These are phyloP conservation scores for Embidobia sp. DNA, from an alignment of 2,888 invertebrate genomes.

Conservation along the genomic window DNA sequence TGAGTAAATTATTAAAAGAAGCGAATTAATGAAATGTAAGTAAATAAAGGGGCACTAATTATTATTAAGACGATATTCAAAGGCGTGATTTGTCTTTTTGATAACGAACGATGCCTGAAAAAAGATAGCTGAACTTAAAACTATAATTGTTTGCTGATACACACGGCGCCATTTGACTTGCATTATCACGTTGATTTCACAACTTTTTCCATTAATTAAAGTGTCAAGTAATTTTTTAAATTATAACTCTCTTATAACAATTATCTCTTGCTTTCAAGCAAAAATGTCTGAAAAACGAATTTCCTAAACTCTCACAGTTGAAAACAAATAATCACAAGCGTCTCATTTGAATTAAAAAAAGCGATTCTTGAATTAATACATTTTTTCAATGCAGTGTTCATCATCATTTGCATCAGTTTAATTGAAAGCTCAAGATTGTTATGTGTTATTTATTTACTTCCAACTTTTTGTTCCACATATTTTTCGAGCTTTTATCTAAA, in stretches of 20 bases:
- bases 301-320: constrained; percentile 12
- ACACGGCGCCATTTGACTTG: no score
- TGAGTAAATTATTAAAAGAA: no score
- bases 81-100: no score
- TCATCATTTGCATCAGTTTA: constrained; percentile 36
- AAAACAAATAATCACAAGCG: constrained; percentile 27
- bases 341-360: constrained; percentile 24
- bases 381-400: constrained; percentile 22
- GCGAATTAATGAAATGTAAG: no score
- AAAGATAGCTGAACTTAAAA: no score
- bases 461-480: no score
- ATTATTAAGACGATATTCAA: no score
- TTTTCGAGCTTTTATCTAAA: no score
- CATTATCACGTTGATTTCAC: not conserved
- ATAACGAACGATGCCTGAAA: no score
- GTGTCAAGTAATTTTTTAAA: not conserved
- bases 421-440: constrained; percentile 25
- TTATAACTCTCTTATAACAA: constrained; percentile 1
- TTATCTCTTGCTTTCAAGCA: not conserved
- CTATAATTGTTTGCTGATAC: no score
- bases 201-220: constrained; percentile 3
- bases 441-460: no score
- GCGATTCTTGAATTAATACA: constrained; percentile 19
- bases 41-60: no score
- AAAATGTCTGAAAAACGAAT: constrained; percentile 7